phyloP scores from a whole-genome alignment of 2,113 vertebrate genomes.

The Alligator sinensis region DNA sequence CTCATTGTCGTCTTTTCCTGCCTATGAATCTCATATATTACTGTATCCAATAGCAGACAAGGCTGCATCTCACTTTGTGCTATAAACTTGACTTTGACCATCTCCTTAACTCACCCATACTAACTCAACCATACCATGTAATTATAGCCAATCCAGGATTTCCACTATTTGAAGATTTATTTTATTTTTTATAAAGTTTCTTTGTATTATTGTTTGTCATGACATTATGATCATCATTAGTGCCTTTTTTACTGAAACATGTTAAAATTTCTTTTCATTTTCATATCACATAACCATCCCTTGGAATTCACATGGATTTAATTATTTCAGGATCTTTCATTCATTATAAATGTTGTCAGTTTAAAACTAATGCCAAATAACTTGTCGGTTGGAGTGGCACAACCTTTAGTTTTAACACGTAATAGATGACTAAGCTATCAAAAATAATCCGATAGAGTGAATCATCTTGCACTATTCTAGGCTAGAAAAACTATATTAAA shows the following conservation, averaged over 20 bases:
- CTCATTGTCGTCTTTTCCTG: not conserved
- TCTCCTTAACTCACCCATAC: not conserved
- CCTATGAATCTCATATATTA: not conserved
- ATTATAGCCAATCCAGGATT: not conserved
- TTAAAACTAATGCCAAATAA: not conserved
- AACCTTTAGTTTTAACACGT: not conserved
- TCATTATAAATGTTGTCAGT: not conserved
- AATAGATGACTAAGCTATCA: not conserved
- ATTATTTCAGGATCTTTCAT: not conserved
- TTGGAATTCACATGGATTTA: not conserved
- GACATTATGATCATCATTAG: not conserved
- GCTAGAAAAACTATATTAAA: conserved; percentile 16
- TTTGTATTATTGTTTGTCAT: not conserved
- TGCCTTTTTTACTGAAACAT: not conserved
- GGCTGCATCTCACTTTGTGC: not conserved
- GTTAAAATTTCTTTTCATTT: not conserved
- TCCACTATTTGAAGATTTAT: not conserved
- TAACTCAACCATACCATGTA: not conserved
- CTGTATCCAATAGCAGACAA: not conserved
- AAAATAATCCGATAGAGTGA: not conserved
- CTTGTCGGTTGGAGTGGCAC: not conserved
- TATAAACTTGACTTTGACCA: not conserved
- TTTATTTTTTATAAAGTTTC: not conserved
- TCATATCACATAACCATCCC: not conserved
- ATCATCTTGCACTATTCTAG: not conserved